Evolutionary conservation across 1,140 invertebrate genomes (phyloP), one percentile per base, ranked within the genome.

Genomic region (Calycopis cecrops): DNA sequence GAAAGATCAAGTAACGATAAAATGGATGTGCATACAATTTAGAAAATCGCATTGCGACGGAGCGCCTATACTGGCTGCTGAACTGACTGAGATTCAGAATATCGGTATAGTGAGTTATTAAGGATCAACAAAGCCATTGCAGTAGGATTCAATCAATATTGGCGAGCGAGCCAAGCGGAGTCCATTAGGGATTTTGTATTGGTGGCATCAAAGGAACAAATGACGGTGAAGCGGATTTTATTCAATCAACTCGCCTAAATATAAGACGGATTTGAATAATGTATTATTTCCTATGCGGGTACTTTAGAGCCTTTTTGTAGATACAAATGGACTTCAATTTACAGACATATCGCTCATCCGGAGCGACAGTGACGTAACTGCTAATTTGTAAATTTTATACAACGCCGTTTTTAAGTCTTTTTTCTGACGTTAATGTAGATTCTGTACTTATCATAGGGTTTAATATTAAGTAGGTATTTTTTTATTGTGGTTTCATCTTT

Each of bases 91-190:
- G 40, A 16, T 44, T 16, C 40, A 44, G 40, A 44, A 40, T 40
- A 40, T 44, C 21, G 44, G 48, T 40, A 49, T 40, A 48, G 35
- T 59, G 57, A 59, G 28, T 54, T 53, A 59, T 53, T 54, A 50
- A 52, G 53, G 57, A 53, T 53, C 47, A 54, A 48, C 48, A 51
- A 47, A 28, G 11, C 21, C 51, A 56, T 40, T 49, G 40, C 40
- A 44, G 12, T 37, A 34, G 47, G 53, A 44, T 48, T 17, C 48
- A 59, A 48, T 47, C 11, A 37, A 50, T 38, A 54, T 59, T 54
- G 51, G 57, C 51, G 53, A 40, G 18, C 12, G 55, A 51, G 55
- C 55, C 55, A 57, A 51, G 49, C 48, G 14, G 48, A 38, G 17
- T 42, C 48, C 48, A 54, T 49, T 35, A 40, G 53, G 51, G 52